These are phyloP conservation scores for Diplogasteroides magnus DNA, from an alignment of 1,140 invertebrate species.

Conservation along the genomic window DNA sequence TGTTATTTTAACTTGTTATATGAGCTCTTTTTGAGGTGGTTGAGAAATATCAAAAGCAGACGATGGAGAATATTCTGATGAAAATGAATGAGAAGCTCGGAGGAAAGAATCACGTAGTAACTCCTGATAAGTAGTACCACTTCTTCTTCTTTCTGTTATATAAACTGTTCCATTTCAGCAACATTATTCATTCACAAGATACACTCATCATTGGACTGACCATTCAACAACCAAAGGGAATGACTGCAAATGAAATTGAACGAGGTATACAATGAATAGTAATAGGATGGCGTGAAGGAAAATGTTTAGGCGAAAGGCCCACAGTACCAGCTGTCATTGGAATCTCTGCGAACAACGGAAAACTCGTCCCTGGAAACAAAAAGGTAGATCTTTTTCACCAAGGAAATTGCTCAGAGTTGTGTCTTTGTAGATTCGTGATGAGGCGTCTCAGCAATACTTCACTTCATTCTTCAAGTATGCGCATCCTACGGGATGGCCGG, in stretches of 20 bases:
- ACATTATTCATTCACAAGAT: not conserved
- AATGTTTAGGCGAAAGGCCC: not conserved
- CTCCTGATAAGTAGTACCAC: not conserved
- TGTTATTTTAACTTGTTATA: too few relatives aligned
- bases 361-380: too few relatives aligned
- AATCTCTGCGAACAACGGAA: not conserved
- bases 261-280: too few relatives aligned
- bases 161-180: too few relatives aligned
- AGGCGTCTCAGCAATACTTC: not conserved
- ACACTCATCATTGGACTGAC: not conserved
- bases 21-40: too few relatives aligned
- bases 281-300: too few relatives aligned
- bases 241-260: not conserved
- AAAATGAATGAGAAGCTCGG: not conserved
- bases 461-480: not conserved
- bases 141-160: not conserved
- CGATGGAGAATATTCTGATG: conserved; percentile 51
- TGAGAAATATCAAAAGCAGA: too few relatives aligned
- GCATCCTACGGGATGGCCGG: not conserved
- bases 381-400: too few relatives aligned
- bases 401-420: too few relatives aligned
- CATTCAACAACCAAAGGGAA: not conserved
- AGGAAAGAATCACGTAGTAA: not conserved
- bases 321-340: not conserved
- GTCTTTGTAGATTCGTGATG: too few relatives aligned